These are phyloP conservation scores for Sardina pilchardus DNA, from an alignment of 2,113 vertebrate genomes.

Conservation along the genomic window DNA sequence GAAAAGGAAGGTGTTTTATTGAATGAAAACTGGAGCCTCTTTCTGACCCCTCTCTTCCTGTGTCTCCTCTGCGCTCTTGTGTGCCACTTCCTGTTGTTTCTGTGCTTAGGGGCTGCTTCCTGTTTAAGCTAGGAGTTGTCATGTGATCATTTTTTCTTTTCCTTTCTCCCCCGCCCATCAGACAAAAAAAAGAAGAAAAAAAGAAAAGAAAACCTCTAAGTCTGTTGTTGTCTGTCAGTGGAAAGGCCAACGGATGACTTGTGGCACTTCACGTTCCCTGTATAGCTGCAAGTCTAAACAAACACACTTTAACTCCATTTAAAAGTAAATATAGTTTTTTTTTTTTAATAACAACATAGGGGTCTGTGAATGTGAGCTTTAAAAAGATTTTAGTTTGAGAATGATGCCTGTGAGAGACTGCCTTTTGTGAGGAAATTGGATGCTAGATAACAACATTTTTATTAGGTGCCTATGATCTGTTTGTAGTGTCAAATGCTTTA, in stretches of 20 bases:
- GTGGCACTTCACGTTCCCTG: not conserved
- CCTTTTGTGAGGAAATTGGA: not conserved
- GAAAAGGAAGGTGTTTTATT: not conserved
- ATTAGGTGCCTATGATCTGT: not conserved
- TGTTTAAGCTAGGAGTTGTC: conserved; percentile 10
- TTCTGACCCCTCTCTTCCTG: not conserved
- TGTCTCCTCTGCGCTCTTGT: not conserved
- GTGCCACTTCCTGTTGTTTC: conserved; percentile 34
- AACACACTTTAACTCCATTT: not conserved
- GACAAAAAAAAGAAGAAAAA: not conserved
- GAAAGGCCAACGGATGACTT: not conserved
- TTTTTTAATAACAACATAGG: not conserved
- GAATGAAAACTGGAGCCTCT: not conserved
- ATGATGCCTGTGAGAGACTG: not conserved
- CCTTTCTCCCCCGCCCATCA: not conserved
- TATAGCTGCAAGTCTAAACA: not conserved
- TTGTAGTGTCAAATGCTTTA: conserved; percentile 25
- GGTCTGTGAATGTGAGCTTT: not conserved
- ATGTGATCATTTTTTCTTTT: conserved; percentile 26
- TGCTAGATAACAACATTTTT: not conserved
- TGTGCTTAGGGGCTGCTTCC: conserved; percentile 32
- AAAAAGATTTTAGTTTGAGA: not conserved
- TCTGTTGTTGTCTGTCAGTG: not conserved
- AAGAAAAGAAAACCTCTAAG: not conserved
- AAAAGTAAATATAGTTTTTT: not conserved